These are phyloP conservation scores for Diacarnus erythraeanus DNA, from an alignment of 37 sponge, comb jelly and placozoan genomes.

Conservation along the genomic window DNA sequence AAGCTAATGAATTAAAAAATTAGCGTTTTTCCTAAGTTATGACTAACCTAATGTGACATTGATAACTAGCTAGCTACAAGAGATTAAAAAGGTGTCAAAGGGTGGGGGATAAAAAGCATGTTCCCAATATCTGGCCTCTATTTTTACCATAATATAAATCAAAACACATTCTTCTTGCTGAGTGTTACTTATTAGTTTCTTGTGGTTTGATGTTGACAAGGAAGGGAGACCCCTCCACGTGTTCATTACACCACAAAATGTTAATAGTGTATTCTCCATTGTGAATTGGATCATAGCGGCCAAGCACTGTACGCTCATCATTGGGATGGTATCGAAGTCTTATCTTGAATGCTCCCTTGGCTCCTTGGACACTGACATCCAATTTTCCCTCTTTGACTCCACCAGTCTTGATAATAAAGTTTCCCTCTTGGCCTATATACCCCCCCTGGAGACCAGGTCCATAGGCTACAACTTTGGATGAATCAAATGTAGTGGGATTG, in stretches of 20 bases:
- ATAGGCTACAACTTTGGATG: constrained; percentile 38
- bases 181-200: neutral
- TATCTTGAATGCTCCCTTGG: constrained; percentile 68
- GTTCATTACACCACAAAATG: constrained; percentile 62
- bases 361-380: constrained; percentile 66
- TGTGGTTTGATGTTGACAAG: constrained; percentile 35
- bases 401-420: constrained; percentile 60
- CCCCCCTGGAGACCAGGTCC: constrained; percentile 67
- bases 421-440: constrained; percentile 65
- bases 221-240: constrained; percentile 75
- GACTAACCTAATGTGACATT: too few relatives aligned
- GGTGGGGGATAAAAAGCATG: neutral
- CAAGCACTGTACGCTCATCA: constrained; percentile 56
- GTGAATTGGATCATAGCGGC: constrained; percentile 62
- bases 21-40: too few relatives aligned
- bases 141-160: neutral
- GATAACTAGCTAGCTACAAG: too few relatives aligned
- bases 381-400: constrained; percentile 65
- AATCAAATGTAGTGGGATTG: neutral
- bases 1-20: too few relatives aligned
- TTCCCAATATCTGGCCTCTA: neutral
- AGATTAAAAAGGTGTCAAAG: too few relatives aligned
- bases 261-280: constrained; percentile 67
- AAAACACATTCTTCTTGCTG: too few relatives aligned
- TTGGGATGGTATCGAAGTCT: constrained; percentile 60